Base-by-base conservation (phyloP, 2,888 invertebrate genomes). In the Bursaphelenchus okinawaensis region DNA sequence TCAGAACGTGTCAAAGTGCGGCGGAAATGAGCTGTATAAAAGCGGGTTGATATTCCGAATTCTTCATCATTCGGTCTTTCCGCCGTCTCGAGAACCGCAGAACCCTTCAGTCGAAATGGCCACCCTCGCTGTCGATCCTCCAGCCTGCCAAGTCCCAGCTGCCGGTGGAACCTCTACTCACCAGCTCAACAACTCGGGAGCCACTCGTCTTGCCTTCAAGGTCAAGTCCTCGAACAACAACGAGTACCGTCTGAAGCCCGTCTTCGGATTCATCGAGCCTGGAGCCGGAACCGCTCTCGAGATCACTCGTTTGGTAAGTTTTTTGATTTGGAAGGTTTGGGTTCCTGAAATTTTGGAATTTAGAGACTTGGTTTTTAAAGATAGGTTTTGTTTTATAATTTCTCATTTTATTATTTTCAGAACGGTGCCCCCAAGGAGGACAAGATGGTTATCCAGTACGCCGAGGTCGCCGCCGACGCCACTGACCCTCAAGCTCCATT, bases 131-230 rank as follows among this genome's bases (percentile, higher is more conserved):
- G 50, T 68, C 29, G 67, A 68, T 19, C 76, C 76, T 12, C 72
- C 77, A 4, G 70, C 69, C 50, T 73, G 73, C 20, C 71, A 71
- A 20, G 73, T 76, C 63, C 64, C 72, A n/a, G 76, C 76, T 16
- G 68, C 66, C 60, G 77, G 77, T n/a, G 77, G 76, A 51, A 65
- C 63, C 28, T 71, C 73, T 52, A 76, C 69, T 62, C 76, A 77
- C 67, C 70, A 72, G 67, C 66, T 77, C 52, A 68, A 68, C 73
- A 77, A 77, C 65, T 70, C 70, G 52, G 61, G 63, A 52, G 71
- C 69, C 29, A 63, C 63, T 12, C 63, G 62, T 51, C 65, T 75
- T 55, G 75, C 75, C 40, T 77, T 71, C 68, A 77, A 77, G 72
- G 64, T 65, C 40, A 65, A 65, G 40, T 64, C 64, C 20, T 65